Evolutionary conservation across 2,797 vertebrate species (phyloP), one percentile per base, ranked within the genome.

Genomic region (Tapirus indicus): DNA sequence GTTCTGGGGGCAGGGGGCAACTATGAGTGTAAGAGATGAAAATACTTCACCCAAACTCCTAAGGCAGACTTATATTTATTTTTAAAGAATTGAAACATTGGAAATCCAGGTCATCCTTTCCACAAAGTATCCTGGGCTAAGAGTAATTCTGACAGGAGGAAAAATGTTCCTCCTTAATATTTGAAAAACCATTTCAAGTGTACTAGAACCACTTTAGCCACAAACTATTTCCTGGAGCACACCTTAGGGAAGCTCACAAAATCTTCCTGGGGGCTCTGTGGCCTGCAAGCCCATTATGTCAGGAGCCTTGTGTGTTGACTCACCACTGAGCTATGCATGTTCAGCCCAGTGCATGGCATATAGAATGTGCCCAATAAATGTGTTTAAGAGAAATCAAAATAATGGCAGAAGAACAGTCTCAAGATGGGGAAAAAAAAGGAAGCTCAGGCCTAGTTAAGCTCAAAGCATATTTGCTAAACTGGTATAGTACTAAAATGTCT

Each of bases 301-400:
- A 38, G 25, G 12, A 69, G n/a, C 11, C 25, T 23, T 1, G 0
- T 47, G 60, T 72, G 21, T 23, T 14, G 66, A 82, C 4, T 44
- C 23, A 14, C 18, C 1, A 2, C 17, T 58, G 54, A 75, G 23
- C 13, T 49, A 5, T 4, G 11, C 0, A 0, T 49, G 32, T 20
- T 89, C 10, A 21, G 8, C 29, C 35, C 2, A 20, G 1, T 16
- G 3, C 10, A n/a, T 1, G 21, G 25, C 2, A 23, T 2, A n/a
- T 7, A n/a, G 7, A 10, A 17, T 27, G 3, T 21, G 47, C 5
- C 13, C 11, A 49, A 32, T 20, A 93, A 79, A 38, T 10, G 6
- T 71, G 6, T 16, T 29, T 8, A 80, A 60, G 2, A 49, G 2
- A 85, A 85, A 56, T 66, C 23, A 66, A 74, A 93, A 66, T 58